phyloP scores from a whole-genome alignment of 2,888 invertebrate species.

The Flabesymbios commensalis region DNA sequence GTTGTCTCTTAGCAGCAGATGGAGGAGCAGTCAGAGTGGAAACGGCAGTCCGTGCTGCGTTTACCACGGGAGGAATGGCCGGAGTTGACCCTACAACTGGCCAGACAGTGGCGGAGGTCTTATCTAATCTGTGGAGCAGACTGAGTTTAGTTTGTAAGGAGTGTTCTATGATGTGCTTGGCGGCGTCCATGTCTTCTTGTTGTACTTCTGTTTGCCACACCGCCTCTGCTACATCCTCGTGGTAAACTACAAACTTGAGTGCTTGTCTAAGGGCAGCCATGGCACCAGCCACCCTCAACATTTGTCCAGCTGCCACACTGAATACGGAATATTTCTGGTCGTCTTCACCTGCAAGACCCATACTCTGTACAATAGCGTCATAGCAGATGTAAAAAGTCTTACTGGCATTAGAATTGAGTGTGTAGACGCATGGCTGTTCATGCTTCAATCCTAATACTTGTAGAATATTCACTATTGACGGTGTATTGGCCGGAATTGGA shows the following conservation, averaged over 20 bases:
- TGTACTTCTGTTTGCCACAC: slow-evolving; percentile 16
- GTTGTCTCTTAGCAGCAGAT: no score
- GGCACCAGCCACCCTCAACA: slow-evolving; percentile 12
- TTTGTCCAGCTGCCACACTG: slow-evolving; percentile 21
- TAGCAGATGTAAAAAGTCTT: slow-evolving; percentile 13
- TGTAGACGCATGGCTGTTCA: slow-evolving; percentile 10
- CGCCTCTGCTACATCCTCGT: slow-evolving; percentile 18
- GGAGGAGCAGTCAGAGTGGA: no score
- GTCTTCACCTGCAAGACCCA: slow-evolving; percentile 6
- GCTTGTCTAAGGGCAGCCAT: slow-evolving; percentile 22
- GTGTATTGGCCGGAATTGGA: slow-evolving; percentile 26
- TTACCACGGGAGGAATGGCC: no score
- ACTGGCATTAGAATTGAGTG: slow-evolving; percentile 17
- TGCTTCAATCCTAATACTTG: slow-evolving; percentile 16
- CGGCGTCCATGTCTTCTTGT: slow-evolving; percentile 19
- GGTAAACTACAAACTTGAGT: slow-evolving; percentile 26
- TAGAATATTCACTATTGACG: slow-evolving; percentile 15
- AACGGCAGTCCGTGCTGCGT: no score
- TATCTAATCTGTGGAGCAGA: no score
- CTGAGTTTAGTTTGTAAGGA: slow-evolving; percentile 14
- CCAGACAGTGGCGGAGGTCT: no score
- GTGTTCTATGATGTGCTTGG: slow-evolving; percentile 20
- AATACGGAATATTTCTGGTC: slow-evolving; percentile 12
- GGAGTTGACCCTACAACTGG: no score
- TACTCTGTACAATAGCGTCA: slow-evolving; percentile 10